Conservation (phyloP, 2,888 invertebrate species). For the Macaria notata region DNA sequence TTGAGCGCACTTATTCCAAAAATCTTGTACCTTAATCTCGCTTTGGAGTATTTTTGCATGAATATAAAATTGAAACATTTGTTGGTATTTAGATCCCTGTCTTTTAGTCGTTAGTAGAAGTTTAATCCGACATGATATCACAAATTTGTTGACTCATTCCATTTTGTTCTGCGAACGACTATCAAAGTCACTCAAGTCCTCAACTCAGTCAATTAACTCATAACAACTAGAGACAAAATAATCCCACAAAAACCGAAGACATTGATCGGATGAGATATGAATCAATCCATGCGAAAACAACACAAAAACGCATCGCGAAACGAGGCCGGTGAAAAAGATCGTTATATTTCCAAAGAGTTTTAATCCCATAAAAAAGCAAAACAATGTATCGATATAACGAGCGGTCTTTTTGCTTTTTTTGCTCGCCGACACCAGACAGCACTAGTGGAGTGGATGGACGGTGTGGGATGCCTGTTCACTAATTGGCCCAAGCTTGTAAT, state of each 20-base stretch:
- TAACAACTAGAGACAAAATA: too few species aligned
- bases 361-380: slow-evolving; percentile 20
- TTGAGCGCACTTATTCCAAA: too few species aligned
- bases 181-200: too few species aligned
- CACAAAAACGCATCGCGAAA: slow-evolving; percentile 1
- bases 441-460: slow-evolving; percentile 21
- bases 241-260: neutral
- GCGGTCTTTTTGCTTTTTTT: slow-evolving; percentile 12
- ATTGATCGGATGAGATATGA: neutral
- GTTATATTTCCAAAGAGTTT: slow-evolving; percentile 18
- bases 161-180: too few species aligned
- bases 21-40: too few species aligned
- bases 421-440: slow-evolving; percentile 19
- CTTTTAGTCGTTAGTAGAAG: too few species aligned
- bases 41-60: too few species aligned
- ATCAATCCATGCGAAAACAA: slow-evolving; percentile 3
- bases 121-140: too few species aligned
- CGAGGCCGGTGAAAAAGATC: slow-evolving; percentile 8
- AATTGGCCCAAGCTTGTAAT: slow-evolving; percentile 35
- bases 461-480: slow-evolving; percentile 26
- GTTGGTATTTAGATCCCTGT: too few species aligned
- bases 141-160: too few species aligned
- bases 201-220: too few species aligned
- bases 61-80: too few species aligned
- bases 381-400: slow-evolving; percentile 26